A percentile compares a stretch with the other conserved stretches of the same genome.
Evolutionary conservation across 2,888 invertebrate genomes (phyloP).

Genomic region (Alentia gelatinosa): DNA sequence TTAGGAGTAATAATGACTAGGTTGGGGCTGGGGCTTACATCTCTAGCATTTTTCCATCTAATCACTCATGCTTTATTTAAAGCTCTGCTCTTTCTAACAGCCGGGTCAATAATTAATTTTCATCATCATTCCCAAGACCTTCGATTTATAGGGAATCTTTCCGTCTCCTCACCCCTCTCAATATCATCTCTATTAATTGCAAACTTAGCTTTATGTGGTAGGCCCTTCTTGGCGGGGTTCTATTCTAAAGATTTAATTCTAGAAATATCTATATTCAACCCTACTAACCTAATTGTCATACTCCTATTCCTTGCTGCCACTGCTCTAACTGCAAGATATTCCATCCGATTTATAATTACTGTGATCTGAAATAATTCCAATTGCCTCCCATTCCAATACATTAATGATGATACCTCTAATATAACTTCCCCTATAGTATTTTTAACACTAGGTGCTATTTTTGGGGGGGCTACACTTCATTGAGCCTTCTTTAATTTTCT

Average conservation of each 20-base stretch:
- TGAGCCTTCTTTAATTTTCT: conserved; percentile 55
- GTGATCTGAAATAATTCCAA: conserved; percentile 56
- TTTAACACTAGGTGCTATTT: conserved; percentile 57
- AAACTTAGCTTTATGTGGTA: conserved; percentile 68
- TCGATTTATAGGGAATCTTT: conserved; percentile 80
- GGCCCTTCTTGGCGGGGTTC: conserved; percentile 74
- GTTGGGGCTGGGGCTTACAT: conserved; percentile 83
- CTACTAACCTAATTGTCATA: conserved; percentile 53
- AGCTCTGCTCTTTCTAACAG: conserved; percentile 88
- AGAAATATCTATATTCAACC: conserved; percentile 61
- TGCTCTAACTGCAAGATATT: conserved; percentile 62
- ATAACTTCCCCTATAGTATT: conserved; percentile 57
- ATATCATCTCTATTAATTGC: conserved; percentile 64
- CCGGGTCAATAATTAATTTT: conserved; percentile 86
- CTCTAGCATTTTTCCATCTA: conserved; percentile 87
- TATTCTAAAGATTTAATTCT: conserved; percentile 75
- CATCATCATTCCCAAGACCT: conserved; percentile 86
- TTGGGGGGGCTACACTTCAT: conserved; percentile 55
- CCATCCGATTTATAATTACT: conserved; percentile 60
- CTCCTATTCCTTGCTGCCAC: conserved; percentile 60
- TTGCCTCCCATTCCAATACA: not conserved
- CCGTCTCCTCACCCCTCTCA: conserved; percentile 69
- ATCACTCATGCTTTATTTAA: conserved; percentile 89
- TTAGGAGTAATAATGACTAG: conserved; percentile 87
- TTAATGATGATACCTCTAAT: conserved; percentile 45